Evolutionary conservation across 2,797 vertebrate species (phyloP), one percentile per base, ranked within the genome.

Genomic region (Tauraco hartlaubi): DNA sequence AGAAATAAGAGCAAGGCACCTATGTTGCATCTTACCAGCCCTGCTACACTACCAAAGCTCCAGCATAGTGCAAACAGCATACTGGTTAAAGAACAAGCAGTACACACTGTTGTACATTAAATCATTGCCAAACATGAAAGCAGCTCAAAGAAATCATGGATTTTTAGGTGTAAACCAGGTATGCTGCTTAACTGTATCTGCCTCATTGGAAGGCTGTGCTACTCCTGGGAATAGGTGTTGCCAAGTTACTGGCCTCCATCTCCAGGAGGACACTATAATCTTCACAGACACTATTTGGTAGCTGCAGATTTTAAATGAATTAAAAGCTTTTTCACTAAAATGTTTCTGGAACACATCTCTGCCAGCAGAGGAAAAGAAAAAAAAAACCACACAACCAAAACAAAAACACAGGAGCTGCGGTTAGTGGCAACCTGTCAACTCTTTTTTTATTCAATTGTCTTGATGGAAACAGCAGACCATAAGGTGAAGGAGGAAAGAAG

Each of bases 271-370:
- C 91, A 96, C 9, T 10, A 85, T 85, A 64, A 88, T 92, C 94
- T 97, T 83, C 94, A 93, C 76, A 94, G 90, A 90, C 86, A 95
- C 86, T 88, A 56, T 56, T 88, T 15, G 2, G 68, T 71, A 97
- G 88, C 54, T 82, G 74, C 79, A 95, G 74, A 85, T 95, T 95
- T 95, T 94, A 96, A 97, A 95, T 71, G 72, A 96, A 97, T 95
- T 96, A 96, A 95, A 96, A 94, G 77, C 86, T 96, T 96, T 96
- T 91, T 85, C 71, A 92, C 86, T 82, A 94, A 97, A 94, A 94
- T 72, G 87, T 84, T 96, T 94, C 95, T 92, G 75, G 76, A 97
- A 86, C 33, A 51, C 12, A 28, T 71, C 62, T 92, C 64, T 90
- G 71, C 78, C 68, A 94, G 43, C 43, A 86, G 25, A 2, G 69